phyloP scores from a whole-genome alignment of 2,797 vertebrate genomes.

The Cygnus olor region DNA sequence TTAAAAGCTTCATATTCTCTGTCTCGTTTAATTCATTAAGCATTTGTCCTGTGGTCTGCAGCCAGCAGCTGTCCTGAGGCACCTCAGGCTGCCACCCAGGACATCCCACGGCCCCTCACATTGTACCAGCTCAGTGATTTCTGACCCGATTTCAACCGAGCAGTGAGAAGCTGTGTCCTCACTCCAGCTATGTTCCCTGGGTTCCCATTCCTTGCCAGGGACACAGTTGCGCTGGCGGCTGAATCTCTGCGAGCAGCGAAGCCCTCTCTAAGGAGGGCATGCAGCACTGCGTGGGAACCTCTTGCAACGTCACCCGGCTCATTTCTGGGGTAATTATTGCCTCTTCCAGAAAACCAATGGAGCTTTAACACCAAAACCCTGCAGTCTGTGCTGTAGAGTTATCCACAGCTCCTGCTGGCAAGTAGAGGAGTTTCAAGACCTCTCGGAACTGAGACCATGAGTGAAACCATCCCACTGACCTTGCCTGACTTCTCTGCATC shows the following conservation, averaged over 20 bases:
- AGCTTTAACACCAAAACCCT: not conserved
- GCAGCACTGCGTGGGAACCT: not conserved
- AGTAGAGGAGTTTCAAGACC: not conserved
- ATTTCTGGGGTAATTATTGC: not conserved
- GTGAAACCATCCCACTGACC: not conserved
- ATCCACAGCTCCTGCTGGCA: not conserved
- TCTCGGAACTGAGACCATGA: accelerated
- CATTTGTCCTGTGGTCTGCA: not conserved
- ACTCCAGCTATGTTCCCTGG: not conserved
- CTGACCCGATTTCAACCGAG: not conserved
- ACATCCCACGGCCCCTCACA: not conserved
- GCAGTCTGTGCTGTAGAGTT: not conserved
- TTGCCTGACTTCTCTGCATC: not conserved
- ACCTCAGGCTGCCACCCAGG: not conserved
- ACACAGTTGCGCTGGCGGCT: accelerated
- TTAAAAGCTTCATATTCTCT: not conserved
- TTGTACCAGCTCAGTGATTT: not conserved
- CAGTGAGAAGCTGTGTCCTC: not conserved
- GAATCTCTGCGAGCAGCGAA: not conserved
- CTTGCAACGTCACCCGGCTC: not conserved
- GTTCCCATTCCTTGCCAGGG: not conserved
- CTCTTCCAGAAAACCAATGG: not conserved
- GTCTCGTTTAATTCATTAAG: not conserved
- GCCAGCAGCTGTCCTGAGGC: not conserved
- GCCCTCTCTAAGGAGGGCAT: not conserved